Base-by-base conservation (phyloP, 2,797 vertebrate genomes). In the Pempheris klunzingeri region DNA sequence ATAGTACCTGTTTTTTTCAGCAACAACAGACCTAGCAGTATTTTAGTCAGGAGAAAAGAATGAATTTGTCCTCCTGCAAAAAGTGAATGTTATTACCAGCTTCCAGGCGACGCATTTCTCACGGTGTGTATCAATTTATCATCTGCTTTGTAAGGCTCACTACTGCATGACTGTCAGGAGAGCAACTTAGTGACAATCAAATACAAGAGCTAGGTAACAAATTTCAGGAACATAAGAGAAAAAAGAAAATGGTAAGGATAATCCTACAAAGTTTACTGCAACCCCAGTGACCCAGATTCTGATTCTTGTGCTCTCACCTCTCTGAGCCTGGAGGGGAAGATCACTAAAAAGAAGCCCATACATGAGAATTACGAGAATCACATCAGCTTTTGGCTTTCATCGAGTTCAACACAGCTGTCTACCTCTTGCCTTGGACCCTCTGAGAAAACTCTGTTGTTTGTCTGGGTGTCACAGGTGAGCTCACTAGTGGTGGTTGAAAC, bases 241-340 rank as follows among this genome's bases (percentile, higher is more conserved):
- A 71, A 24, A 22, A 38, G n/a, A 61, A 64, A 52, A 53, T 7
- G 36, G 64, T 63, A 6, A 67, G 11, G 46, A 24, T 67, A 53
- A 58, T 64, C 3, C 3, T 4, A 52, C 24, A 1, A 20, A n/a
- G 24, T 61, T 68, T n/a, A 72, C 41, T 18, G 30, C 30, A 49
- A 49, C 7, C 20, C 9, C 7, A 11, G 30, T 59, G 24, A 53
- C 24, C 22, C 52, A 41, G 8, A 47, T 34, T 49, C 22, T 26
- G n/a, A 55, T 47, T 41, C 58, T 34, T 58, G 39, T 60, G 60
- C 34, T 63, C 24, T 58, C 24, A 49, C 46, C 39, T 47, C 22
- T 54, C n/a, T 47, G 26, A 34, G 34, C 52, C 32, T 30, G n/a
- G 50, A 60, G 3, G 30, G 5, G 17, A 15, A 53, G n/a, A 73